phyloP scores from a whole-genome alignment of 2,888 invertebrate genomes.

The Ochropacha duplaris region DNA sequence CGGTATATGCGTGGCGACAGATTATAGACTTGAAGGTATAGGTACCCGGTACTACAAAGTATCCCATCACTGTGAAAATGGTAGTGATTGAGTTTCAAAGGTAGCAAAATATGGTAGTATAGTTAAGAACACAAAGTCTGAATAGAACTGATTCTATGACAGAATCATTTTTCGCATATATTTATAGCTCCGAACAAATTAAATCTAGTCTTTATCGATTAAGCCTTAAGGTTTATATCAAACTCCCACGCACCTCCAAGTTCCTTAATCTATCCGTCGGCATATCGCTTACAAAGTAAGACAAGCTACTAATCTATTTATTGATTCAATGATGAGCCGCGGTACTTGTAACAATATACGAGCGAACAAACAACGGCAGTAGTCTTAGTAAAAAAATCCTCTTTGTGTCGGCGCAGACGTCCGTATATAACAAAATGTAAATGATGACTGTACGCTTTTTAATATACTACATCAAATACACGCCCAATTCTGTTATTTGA shows the following conservation, averaged over 20 bases:
- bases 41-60: too few species aligned
- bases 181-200: background rate
- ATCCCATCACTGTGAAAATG: too few species aligned
- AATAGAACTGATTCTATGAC: too few species aligned
- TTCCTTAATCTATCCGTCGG: conserved; percentile 41
- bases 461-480: conserved; percentile 25
- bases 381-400: conserved; percentile 37
- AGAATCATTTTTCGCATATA: too few species aligned
- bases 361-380: conserved; percentile 64
- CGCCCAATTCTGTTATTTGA: conserved; percentile 8
- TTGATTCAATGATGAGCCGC: conserved; percentile 61
- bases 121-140: too few species aligned
- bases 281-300: conserved; percentile 72
- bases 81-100: too few species aligned
- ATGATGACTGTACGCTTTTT: conserved; percentile 52
- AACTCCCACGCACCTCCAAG: conserved; percentile 29
- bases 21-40: too few species aligned
- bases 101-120: too few species aligned
- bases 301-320: conserved; percentile 70
- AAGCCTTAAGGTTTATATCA: conserved; percentile 1
- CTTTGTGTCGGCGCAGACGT: conserved; percentile 20
- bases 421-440: conserved; percentile 44
- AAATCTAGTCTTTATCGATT: background rate
- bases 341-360: conserved; percentile 37
- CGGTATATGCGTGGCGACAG: too few species aligned